Evolutionary conservation across 2,113 vertebrate genomes (phyloP).

Genomic region (Vulpes ferrilata): DNA sequence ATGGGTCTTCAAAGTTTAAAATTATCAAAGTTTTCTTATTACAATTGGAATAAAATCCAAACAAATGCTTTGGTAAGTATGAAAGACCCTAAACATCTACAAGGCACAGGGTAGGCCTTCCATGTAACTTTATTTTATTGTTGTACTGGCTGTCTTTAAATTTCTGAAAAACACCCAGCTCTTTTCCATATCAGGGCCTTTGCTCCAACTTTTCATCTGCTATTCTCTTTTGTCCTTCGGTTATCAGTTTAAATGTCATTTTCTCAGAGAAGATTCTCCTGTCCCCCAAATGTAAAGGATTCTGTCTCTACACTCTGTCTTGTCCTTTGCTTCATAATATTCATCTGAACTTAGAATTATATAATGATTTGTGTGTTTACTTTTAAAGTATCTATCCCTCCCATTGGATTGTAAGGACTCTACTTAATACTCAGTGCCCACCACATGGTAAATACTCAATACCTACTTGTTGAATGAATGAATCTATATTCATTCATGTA

Average conservation of each 20-base stretch:
- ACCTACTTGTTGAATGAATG: not conserved
- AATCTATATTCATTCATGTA: not conserved
- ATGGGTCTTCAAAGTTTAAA: not conserved
- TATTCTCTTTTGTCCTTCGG: not conserved
- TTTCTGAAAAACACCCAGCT: not conserved
- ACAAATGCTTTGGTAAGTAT: not conserved
- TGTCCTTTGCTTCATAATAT: not conserved
- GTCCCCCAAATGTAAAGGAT: not conserved
- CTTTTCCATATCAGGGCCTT: not conserved
- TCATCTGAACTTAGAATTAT: conserved; percentile 31
- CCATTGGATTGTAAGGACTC: not conserved
- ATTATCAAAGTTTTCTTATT: conserved; percentile 25
- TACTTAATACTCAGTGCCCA: not conserved
- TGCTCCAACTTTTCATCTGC: not conserved
- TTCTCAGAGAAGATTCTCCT: not conserved
- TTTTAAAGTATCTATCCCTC: not conserved
- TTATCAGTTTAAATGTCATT: not conserved
- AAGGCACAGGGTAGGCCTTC: not conserved
- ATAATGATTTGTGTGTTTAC: not conserved
- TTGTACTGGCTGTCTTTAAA: not conserved
- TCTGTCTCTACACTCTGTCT: not conserved
- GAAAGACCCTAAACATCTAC: not conserved
- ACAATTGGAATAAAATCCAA: conserved; percentile 18
- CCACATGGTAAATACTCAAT: not conserved
- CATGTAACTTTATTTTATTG: not conserved